A percentile compares a stretch with the other conserved stretches of the same genome.
Evolutionary conservation across 2,888 invertebrate species (phyloP).

Genomic region (Hesperia comma): DNA sequence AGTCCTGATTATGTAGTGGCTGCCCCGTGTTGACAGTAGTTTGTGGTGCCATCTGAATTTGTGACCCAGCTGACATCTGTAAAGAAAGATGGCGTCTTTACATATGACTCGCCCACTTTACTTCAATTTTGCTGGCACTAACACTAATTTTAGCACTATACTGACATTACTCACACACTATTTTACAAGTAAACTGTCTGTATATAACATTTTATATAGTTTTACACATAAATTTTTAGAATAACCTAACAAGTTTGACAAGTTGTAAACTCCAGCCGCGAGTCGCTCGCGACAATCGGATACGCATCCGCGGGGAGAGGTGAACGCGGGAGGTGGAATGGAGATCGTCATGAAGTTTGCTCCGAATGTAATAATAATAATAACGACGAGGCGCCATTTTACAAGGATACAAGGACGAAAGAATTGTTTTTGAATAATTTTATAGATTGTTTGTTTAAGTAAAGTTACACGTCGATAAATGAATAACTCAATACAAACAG

Average conservation of each 20-base stretch:
- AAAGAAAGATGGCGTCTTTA: conserved; percentile 85
- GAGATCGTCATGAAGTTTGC: conserved; percentile 83
- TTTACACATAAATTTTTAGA: conserved; percentile 60
- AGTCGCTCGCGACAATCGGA: conserved; percentile 81
- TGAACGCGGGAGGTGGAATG: conserved; percentile 59
- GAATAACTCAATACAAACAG: conserved; percentile 40
- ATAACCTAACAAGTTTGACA: conserved; percentile 84
- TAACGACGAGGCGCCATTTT: conserved; percentile 80
- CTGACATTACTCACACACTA: conserved; percentile 63
- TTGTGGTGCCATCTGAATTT: conserved; percentile 99
- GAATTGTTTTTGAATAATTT: conserved; percentile 65
- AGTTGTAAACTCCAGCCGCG: conserved; percentile 79
- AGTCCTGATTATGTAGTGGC: conserved; percentile 97
- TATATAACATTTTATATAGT: conserved; percentile 56
- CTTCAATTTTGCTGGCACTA: conserved; percentile 53
- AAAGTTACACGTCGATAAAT: conserved; percentile 29
- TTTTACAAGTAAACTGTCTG: conserved; percentile 54
- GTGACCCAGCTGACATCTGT: conserved; percentile 98
- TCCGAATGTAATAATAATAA: conserved; percentile 82
- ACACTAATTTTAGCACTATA: conserved; percentile 49
- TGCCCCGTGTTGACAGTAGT: conserved; percentile 92
- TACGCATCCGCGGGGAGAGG: conserved; percentile 80
- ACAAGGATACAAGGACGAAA: conserved; percentile 82
- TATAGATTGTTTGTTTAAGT: conserved; percentile 45
- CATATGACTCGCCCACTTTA: conserved; percentile 79